Evolutionary conservation across 2,888 invertebrate species (phyloP).

Genomic region (Temnothorax rugatulus): DNA sequence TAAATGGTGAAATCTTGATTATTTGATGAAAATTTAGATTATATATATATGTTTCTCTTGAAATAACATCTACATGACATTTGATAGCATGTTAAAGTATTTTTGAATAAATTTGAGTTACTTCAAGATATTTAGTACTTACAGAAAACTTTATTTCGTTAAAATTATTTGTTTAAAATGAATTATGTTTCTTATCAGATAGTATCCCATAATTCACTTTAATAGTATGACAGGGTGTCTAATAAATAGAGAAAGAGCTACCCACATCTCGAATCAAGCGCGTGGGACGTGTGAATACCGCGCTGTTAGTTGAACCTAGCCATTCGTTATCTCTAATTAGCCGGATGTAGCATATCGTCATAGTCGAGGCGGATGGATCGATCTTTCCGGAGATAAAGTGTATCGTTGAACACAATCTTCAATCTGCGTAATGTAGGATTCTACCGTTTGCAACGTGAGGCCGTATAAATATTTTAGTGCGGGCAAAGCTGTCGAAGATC

Average conservation of each 20-base stretch:
- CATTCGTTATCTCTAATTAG: slow-evolving; percentile 78
- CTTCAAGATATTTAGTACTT: not conserved
- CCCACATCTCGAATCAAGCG: slow-evolving; percentile 60
- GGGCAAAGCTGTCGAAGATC: slow-evolving; percentile 48
- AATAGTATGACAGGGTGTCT: slow-evolving; percentile 61
- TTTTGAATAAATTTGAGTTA: not conserved
- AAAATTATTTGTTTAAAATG: not conserved
- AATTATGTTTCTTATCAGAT: not conserved
- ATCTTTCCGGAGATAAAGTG: slow-evolving; percentile 51
- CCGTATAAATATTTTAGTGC: slow-evolving; percentile 53
- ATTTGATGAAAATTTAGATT: not conserved
- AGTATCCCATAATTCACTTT: slow-evolving; percentile 56
- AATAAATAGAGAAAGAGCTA: slow-evolving; percentile 71
- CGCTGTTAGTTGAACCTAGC: slow-evolving; percentile 68
- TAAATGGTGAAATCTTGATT: not conserved
- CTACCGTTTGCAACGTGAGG: slow-evolving; percentile 11
- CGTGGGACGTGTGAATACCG: slow-evolving; percentile 79
- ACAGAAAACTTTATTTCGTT: not conserved
- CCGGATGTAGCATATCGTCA: slow-evolving; percentile 69
- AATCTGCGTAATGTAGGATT: slow-evolving; percentile 18
- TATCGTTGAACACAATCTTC: not conserved
- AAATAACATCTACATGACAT: not conserved
- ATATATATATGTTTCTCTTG: not conserved
- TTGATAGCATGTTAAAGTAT: not conserved
- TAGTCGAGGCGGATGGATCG: slow-evolving; percentile 65